These are phyloP conservation scores for Penaeus monodon DNA, from an alignment of 2,888 invertebrate species.

Conservation along the genomic window DNA sequence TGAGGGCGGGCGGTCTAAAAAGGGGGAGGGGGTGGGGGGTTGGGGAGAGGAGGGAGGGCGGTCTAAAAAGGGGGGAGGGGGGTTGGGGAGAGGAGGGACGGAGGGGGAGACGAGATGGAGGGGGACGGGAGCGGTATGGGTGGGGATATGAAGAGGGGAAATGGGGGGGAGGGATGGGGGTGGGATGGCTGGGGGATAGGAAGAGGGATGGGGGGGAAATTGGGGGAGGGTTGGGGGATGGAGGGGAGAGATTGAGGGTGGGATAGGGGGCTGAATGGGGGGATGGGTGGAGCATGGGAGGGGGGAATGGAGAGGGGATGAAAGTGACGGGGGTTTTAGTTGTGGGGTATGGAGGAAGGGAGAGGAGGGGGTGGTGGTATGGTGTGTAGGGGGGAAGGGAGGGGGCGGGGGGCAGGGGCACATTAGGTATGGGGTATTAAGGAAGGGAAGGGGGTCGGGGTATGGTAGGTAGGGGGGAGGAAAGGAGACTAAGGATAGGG, in stretches of 20 bases:
- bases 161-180: neutral
- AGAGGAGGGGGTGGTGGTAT: too few species aligned
- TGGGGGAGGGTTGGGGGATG: neutral
- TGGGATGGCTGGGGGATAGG: neutral
- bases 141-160: neutral
- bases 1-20: too few species aligned
- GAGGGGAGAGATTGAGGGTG: neutral
- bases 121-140: neutral
- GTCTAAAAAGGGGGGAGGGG: neutral
- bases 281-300: neutral
- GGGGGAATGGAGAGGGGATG: too few species aligned
- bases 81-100: neutral
- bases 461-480: too few species aligned
- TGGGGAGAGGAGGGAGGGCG: neutral
- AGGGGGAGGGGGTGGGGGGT: neutral
- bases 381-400: too few species aligned
- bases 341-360: too few species aligned
- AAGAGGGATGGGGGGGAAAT: neutral
- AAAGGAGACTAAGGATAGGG: too few species aligned
- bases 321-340: too few species aligned
- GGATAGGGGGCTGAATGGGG: neutral
- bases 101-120: neutral
- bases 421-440: too few species aligned
- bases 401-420: too few species aligned
- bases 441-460: too few species aligned